Evolutionary conservation across 2,113 vertebrate genomes (phyloP).

Genomic region (Salminus brasiliensis): DNA sequence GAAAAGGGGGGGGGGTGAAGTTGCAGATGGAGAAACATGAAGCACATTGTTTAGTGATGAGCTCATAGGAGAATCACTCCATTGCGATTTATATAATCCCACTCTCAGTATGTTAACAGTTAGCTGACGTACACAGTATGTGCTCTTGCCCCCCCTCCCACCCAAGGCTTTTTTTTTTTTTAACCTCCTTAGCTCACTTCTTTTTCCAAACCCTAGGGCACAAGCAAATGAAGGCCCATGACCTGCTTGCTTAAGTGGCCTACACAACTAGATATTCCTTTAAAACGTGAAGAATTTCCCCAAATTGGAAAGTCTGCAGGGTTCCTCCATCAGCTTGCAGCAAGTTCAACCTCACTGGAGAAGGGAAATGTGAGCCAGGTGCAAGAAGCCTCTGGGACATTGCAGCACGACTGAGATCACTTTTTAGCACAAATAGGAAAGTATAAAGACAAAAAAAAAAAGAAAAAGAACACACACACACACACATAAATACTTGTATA

Average conservation of each 20-base stretch:
- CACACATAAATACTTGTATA: background rate
- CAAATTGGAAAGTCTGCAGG: background rate
- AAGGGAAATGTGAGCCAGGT: slow-evolving; percentile 45
- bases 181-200: slow-evolving; percentile 27
- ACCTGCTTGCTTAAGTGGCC: background rate
- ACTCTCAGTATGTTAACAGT: slow-evolving; percentile 69
- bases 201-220: slow-evolving; percentile 49
- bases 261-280: background rate
- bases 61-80: slow-evolving; percentile 75
- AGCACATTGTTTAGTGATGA: slow-evolving; percentile 79
- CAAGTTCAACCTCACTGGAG: background rate
- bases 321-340: background rate
- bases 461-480: background rate
- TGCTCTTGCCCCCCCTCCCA: slow-evolving; percentile 21
- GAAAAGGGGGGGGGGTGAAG: slow-evolving; percentile 59
- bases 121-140: slow-evolving; percentile 70
- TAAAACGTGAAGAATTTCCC: background rate
- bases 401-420: slow-evolving; percentile 31
- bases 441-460: no score
- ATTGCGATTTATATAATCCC: slow-evolving; percentile 75
- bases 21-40: slow-evolving; percentile 81
- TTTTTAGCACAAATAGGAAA: slow-evolving; percentile 3
- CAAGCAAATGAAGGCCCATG: slow-evolving; percentile 23
- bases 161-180: background rate
- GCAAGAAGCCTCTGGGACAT: slow-evolving; percentile 31